Evolutionary conservation across 2,888 invertebrate species (phyloP).

Genomic region (Neoaliturus tenellus): DNA sequence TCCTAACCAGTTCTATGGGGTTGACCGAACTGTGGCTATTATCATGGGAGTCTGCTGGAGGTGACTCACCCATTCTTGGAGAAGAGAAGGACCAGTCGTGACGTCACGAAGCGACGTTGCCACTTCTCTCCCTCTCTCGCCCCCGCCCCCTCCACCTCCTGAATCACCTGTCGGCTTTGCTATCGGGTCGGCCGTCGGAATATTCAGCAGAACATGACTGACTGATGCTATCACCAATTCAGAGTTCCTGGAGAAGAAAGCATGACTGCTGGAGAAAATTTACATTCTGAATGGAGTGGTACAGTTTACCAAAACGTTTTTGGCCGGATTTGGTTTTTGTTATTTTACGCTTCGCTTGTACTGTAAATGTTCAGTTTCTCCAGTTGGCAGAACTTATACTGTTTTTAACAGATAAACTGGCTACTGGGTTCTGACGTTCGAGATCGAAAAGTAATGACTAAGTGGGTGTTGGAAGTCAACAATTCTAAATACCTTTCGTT

Average conservation of each 20-base stretch:
- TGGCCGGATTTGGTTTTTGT: neutral
- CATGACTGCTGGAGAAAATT: slow-evolving; percentile 23
- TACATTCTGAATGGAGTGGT: neutral
- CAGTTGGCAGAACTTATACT: neutral
- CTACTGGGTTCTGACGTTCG: too few relatives aligned
- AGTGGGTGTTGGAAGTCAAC: too few relatives aligned
- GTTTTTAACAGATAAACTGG: too few relatives aligned
- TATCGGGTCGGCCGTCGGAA: neutral
- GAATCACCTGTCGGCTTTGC: neutral
- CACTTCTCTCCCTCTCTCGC: neutral
- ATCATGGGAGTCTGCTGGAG: neutral
- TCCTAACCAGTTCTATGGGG: too few relatives aligned
- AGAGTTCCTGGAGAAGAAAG: slow-evolving; percentile 18
- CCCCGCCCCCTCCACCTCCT: neutral
- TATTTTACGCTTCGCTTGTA: neutral
- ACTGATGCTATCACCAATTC: neutral
- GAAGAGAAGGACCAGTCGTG: slow-evolving; percentile 2
- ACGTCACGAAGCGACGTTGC: slow-evolving; percentile 23
- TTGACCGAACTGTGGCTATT: too few relatives aligned
- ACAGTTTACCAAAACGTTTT: neutral
- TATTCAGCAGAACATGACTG: slow-evolving; percentile 32
- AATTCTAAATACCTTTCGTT: too few relatives aligned
- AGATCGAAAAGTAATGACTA: too few relatives aligned
- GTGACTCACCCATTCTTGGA: neutral
- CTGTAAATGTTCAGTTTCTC: neutral